Evolutionary conservation across 2,797 vertebrate species (phyloP).

Genomic region (Siniperca scherzeri): DNA sequence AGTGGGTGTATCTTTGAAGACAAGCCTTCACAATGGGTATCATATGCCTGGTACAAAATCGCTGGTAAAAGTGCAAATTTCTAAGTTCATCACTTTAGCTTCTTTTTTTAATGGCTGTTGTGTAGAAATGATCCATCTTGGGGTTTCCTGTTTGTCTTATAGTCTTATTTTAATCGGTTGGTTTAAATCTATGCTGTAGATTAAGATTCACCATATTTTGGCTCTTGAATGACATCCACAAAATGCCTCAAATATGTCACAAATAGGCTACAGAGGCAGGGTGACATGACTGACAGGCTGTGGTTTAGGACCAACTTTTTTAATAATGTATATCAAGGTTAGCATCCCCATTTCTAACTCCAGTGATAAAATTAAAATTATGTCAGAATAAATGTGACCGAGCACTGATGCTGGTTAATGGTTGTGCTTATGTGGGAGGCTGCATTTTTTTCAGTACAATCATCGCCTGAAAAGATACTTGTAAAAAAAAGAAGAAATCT

Average conservation of each 20-base stretch:
- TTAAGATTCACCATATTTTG: slow-evolving; percentile 1
- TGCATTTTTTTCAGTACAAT: slow-evolving; percentile 25
- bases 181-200: slow-evolving; percentile 8
- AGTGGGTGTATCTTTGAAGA: slow-evolving; percentile 34
- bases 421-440: slow-evolving; percentile 35
- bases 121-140: neutral
- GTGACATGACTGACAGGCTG: neutral
- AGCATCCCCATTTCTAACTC: slow-evolving; percentile 20
- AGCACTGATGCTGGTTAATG: slow-evolving; percentile 35
- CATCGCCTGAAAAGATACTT: slow-evolving; percentile 7
- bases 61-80: neutral
- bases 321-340: slow-evolving; percentile 32
- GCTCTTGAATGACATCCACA: slow-evolving; percentile 10
- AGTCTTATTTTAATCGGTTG: slow-evolving; percentile 3
- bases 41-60: neutral
- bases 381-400: slow-evolving; percentile 47
- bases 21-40: slow-evolving; percentile 1
- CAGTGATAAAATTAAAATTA: slow-evolving; percentile 13
- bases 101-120: neutral
- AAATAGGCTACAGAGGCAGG: neutral
- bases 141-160: slow-evolving; percentile 11
- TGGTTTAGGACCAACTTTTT: slow-evolving; percentile 11
- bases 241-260: slow-evolving; percentile 19
- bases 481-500: neutral
- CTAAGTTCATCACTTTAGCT: neutral